Evolutionary conservation across 2,797 vertebrate species (phyloP).

Genomic region (Agapornis canus): DNA sequence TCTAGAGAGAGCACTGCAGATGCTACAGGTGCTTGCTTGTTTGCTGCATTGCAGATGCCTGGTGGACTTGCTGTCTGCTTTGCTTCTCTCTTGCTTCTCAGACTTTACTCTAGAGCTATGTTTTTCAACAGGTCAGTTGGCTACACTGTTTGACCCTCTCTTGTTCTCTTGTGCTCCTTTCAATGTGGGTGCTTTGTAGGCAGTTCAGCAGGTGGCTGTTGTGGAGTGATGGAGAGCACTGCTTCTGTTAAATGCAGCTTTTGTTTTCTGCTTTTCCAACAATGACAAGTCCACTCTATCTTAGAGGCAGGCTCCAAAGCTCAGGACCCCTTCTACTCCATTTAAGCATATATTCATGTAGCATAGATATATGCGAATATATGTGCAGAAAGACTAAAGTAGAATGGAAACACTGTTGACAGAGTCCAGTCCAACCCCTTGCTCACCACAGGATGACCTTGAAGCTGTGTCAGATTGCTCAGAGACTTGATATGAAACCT

Average conservation of each 20-base stretch:
- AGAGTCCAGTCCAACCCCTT: background rate
- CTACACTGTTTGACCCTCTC: background rate
- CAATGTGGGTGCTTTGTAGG: background rate
- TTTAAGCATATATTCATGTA: background rate
- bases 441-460: background rate
- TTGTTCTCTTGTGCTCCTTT: background rate
- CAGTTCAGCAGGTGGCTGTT: background rate
- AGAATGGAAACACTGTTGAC: background rate
- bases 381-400: background rate
- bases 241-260: background rate
- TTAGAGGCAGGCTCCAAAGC: background rate
- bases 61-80: background rate
- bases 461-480: background rate
- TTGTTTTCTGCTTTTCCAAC: background rate
- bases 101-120: background rate
- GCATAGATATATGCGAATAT: background rate
- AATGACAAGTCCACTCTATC: accelerated
- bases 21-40: background rate
- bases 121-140: background rate
- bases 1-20: background rate
- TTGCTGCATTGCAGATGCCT: background rate
- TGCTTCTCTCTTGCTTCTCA: background rate
- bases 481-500: background rate
- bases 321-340: background rate
- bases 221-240: background rate